These are phyloP conservation scores for Balearica regulorum DNA, from an alignment of 2,797 vertebrate species.

Conservation along the genomic window DNA sequence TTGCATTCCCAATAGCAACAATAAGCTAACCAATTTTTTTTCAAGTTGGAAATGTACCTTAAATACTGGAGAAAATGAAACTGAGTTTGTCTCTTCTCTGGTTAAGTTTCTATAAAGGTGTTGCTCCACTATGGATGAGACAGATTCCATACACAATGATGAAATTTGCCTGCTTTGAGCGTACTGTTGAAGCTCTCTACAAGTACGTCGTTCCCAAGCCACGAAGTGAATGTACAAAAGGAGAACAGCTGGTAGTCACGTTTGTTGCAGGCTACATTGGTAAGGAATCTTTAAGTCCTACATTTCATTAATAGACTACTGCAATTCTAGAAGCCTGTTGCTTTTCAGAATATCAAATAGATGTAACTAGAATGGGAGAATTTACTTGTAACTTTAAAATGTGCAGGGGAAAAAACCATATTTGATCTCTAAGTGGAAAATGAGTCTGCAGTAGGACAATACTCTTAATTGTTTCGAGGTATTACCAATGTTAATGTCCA, in stretches of 20 bases:
- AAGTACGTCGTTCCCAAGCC: constrained; percentile 95
- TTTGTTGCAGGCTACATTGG: constrained; percentile 97
- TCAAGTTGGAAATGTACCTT: not conserved
- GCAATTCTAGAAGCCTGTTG: not conserved
- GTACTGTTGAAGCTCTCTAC: constrained; percentile 94
- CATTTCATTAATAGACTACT: not conserved
- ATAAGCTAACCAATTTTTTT: not conserved
- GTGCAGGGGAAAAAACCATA: not conserved
- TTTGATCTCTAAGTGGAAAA: not conserved
- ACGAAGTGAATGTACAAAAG: constrained; percentile 88
- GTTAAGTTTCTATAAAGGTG: constrained; percentile 95
- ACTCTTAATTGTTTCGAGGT: not conserved
- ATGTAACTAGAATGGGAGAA: not conserved
- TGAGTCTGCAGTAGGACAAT: not conserved
- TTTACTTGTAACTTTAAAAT: not conserved
- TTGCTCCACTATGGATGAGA: constrained; percentile 97
- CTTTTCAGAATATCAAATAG: not conserved
- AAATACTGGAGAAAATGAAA: not conserved
- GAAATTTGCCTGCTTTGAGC: constrained; percentile 98
- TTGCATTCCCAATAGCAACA: not conserved
- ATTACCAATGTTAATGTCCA: not conserved
- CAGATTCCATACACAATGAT: constrained; percentile 99
- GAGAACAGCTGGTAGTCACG: constrained; percentile 93
- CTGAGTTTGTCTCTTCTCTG: not conserved
- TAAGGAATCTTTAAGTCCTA: constrained; percentile 69